Evolutionary conservation across 53 echinoderm and acorn worm species (phyloP), one percentile per base, ranked within the genome.

Genomic region (Antedon mediterranea): DNA sequence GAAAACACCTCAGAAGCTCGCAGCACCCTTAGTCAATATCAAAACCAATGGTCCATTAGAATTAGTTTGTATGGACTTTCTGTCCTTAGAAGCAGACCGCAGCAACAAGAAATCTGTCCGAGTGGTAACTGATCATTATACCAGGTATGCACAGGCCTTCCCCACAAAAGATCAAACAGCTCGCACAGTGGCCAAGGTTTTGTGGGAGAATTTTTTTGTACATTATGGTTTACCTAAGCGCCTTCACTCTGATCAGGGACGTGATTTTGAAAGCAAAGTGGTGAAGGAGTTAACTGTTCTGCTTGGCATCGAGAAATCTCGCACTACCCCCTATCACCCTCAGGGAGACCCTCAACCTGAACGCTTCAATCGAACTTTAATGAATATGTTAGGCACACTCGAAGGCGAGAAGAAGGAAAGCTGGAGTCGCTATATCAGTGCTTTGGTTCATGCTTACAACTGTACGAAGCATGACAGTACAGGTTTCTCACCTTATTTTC

Each of bases 151-250:
- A 0, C 85, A 83, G 31, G 87, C 90, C 0, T 87, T 87, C 32
- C 84, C 87, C 0, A 84, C 90, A 0, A 87, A 80, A 75, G 86
- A 90, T 34, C 90, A 90, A 43, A 82, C 79, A 0, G 90, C 87
- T n/a, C 32, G 72, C 1, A 87, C 90, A 3, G 87, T 87, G 4
- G 87, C 90, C 0, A 82, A 77, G 18, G 31, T 76, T 0, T 71
- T 90, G 0, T 90, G 87, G 87, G 90, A 90, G 31, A 90, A 82
- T 11, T 90, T 78, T 71, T 84, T 90, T 30, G 75, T 86, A 0
- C 86, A 87, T 42, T 86, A 89, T 32, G 86, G 84, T 4, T 30
- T 89, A 14, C 89, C 82, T 0, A 32, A 86, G 30, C 43, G 86
- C 29, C 73, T 90, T 26, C 90, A 90, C 30, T 85, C 85, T 3